Percentiles rank a stretch among this genome's conserved stretches.
Conservation (phyloP, 2,888 invertebrate genomes). For the Temnothorax unifasciatus region DNA sequence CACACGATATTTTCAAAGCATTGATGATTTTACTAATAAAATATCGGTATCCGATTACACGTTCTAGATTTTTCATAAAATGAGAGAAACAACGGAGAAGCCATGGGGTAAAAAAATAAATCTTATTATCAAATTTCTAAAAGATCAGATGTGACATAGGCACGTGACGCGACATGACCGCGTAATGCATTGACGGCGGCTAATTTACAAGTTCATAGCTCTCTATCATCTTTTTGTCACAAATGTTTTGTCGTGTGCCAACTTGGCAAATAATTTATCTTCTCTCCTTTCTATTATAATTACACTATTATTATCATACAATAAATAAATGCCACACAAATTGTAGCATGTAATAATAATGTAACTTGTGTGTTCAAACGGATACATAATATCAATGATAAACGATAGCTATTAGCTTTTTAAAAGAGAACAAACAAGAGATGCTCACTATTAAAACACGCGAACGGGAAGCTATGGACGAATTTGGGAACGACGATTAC, state of each 20-base stretch:
- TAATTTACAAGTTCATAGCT: conserved; percentile 4
- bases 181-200: not conserved
- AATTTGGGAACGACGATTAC: conserved; percentile 41
- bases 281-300: not conserved
- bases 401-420: not conserved
- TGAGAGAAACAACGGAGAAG: not conserved
- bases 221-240: not conserved
- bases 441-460: not conserved
- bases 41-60: not conserved
- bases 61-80: not conserved
- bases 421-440: not conserved
- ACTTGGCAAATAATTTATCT: not conserved
- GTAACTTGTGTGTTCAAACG: not conserved
- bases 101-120: not conserved
- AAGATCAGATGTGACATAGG: not conserved
- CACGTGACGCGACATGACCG: not conserved
- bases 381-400: not conserved
- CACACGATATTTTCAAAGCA: no score
- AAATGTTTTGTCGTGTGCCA: not conserved
- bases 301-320: not conserved
- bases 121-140: conserved; percentile 2
- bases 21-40: not conserved
- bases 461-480: not conserved
- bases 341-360: not conserved
- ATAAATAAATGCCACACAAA: not conserved